phyloP scores from a whole-genome alignment of 2,113 vertebrate species.

The Salvelinus sp. region DNA sequence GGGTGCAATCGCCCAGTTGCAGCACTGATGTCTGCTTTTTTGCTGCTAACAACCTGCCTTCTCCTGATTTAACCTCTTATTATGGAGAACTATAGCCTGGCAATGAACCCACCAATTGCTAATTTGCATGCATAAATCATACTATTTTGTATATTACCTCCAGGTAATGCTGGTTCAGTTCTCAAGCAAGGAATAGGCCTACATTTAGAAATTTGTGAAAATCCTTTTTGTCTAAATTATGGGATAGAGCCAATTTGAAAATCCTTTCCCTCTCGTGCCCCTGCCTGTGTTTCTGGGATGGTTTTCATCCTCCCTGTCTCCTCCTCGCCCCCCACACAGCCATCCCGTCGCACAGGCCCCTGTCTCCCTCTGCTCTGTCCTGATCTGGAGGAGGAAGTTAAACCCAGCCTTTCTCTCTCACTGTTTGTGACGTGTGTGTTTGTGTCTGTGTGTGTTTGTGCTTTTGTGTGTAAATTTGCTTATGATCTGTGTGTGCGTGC shows the following conservation, averaged over 20 bases:
- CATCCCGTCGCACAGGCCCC: conserved; percentile 13
- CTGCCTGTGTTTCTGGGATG: conserved; percentile 3
- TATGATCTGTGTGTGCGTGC: background rate
- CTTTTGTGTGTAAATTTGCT: background rate
- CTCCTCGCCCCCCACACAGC: conserved; percentile 4
- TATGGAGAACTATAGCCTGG: no score
- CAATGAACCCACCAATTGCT: no score
- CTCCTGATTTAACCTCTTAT: no score
- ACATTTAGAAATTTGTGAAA: no score
- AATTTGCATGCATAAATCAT: no score
- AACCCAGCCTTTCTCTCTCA: conserved; percentile 6
- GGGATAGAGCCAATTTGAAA: background rate
- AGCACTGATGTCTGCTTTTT: no score
- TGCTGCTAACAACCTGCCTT: no score
- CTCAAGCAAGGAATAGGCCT: no score
- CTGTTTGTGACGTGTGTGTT: background rate
- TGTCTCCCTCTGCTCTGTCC: background rate
- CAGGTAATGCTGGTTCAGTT: no score
- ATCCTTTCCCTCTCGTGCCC: background rate
- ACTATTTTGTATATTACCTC: no score
- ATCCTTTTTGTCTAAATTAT: background rate
- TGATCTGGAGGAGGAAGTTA: conserved; percentile 5
- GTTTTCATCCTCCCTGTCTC: background rate
- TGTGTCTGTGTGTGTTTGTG: background rate
- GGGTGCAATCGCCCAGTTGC: no score